Conservation (phyloP, 2,888 invertebrate species). For the Crepidodera aurea region DNA sequence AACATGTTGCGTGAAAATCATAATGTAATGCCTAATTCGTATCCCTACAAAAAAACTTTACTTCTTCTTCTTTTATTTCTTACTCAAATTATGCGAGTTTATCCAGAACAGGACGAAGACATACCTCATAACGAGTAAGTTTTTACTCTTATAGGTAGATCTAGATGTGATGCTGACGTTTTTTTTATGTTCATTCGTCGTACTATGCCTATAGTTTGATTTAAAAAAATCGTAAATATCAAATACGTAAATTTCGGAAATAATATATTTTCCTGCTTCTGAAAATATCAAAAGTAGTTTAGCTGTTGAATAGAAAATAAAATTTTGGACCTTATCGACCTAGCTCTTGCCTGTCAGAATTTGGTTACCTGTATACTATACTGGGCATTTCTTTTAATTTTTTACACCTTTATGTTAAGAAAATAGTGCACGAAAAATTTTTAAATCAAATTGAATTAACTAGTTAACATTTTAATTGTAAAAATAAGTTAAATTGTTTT, state of each 20-base stretch:
- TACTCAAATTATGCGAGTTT: constrained; percentile 59
- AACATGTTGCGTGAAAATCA: constrained; percentile 51
- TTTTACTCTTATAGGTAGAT: background rate
- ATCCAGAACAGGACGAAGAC: constrained; percentile 84
- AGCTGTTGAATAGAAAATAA: background rate
- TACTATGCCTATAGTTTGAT: no score
- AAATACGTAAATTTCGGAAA: no score
- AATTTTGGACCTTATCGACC: constrained; percentile 13
- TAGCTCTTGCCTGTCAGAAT: constrained; percentile 13
- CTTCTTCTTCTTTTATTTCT: constrained; percentile 46
- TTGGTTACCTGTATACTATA: constrained; percentile 11
- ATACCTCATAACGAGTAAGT: constrained; percentile 92
- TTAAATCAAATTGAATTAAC: no score
- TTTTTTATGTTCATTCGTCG: no score
- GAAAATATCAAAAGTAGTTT: background rate
- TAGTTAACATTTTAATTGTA: no score
- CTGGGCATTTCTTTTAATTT: constrained; percentile 12
- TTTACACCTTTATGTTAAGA: no score
- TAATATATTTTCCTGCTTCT: no score
- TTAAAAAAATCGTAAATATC: no score
- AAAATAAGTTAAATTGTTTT: no score
- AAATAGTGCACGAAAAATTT: no score
- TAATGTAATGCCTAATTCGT: constrained; percentile 37
- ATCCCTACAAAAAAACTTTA: constrained; percentile 34
- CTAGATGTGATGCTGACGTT: constrained; percentile 3